These are phyloP conservation scores for Drosophila prosaltans DNA, from an alignment of 1,140 invertebrate genomes.

Conservation along the genomic window DNA sequence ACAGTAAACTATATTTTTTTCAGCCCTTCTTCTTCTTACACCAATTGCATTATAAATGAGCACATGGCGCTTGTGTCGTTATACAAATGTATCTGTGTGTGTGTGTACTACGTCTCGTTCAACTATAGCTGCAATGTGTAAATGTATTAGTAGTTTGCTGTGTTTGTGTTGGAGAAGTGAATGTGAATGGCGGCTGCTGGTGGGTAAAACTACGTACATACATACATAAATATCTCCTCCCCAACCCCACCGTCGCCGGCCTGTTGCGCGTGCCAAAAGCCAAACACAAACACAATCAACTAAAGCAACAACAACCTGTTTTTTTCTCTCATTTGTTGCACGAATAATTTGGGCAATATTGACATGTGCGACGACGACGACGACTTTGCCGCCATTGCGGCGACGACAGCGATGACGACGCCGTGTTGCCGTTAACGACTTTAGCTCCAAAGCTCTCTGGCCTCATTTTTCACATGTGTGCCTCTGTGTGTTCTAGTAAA, in stretches of 20 bases:
- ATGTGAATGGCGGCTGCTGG: constrained; percentile 40
- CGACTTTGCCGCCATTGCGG: constrained; percentile 28
- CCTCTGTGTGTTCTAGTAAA: constrained; percentile 46
- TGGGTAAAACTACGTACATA: no score
- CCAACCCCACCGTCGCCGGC: constrained; percentile 22
- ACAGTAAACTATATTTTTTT: not conserved
- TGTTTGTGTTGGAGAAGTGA: constrained; percentile 37
- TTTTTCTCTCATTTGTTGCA: constrained; percentile 49
- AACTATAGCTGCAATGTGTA: not conserved
- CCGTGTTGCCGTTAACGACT: constrained; percentile 47
- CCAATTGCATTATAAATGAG: not conserved
- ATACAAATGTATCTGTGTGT: constrained; percentile 15
- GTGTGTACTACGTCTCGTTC: not conserved
- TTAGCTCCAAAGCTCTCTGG: constrained; percentile 49
- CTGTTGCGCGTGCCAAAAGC: constrained; percentile 57
- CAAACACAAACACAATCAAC: constrained; percentile 29
- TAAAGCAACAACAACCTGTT: constrained; percentile 62
- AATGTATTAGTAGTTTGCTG: not conserved
- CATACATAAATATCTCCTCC: not conserved
- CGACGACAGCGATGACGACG: not conserved
- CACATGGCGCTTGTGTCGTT: not conserved
- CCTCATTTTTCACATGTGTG: constrained; percentile 38
- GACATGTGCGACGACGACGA: constrained; percentile 53
- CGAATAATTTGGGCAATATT: constrained; percentile 71
- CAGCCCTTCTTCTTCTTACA: not conserved